Evolutionary conservation across 30 jellyfish, hydroid and myxozoan species (phyloP), one percentile per base, ranked within the genome.

Genomic region (Turritopsis rubra): DNA sequence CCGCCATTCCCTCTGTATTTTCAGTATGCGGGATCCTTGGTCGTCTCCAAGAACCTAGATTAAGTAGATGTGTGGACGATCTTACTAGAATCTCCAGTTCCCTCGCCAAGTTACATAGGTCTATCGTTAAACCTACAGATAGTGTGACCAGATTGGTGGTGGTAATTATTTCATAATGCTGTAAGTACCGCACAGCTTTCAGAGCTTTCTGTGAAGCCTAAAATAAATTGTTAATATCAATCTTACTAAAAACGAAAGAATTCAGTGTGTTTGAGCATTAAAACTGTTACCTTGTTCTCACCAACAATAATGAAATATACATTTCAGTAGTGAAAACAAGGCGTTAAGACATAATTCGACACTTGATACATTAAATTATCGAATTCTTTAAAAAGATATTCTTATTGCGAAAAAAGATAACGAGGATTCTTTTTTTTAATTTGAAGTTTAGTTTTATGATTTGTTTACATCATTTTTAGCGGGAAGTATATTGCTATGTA

Each of bases 161-260:
- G 1, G 28, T 85, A 54, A 60, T 65, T 13, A 26, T 23, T 29
- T 73, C 65, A 28, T 82, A 79, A 74, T 89, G 85, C 18, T 28
- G 75, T 77, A 66, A 85, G 85, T 73, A 84, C 20, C 52, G 83
- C 4, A 91, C 96, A 25, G 96, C 87, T 87, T 87, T 87, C 73
- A 87, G 54, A 31, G 88, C 90, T 52, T 87, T 87, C 80, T 81
- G 88, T 20, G 96, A 87, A 7, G 88, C 96, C 96, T 87, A 27
- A 16, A 53, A n/a, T n/a, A n/a, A 72, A 21, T 72, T 54, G 25
- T 7, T 71, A 8, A 31, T 16, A 25, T 18, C 30, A 71, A 24
- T 28, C 17, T 24, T 21, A 17, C 17, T 53, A 24, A 41, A 41
- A n/a, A n/a, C n/a, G n/a, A n/a, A n/a, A n/a, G n/a, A n/a, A n/a